Evolutionary conservation across 2,797 vertebrate genomes (phyloP).

Genomic region (Lophius americanus): DNA sequence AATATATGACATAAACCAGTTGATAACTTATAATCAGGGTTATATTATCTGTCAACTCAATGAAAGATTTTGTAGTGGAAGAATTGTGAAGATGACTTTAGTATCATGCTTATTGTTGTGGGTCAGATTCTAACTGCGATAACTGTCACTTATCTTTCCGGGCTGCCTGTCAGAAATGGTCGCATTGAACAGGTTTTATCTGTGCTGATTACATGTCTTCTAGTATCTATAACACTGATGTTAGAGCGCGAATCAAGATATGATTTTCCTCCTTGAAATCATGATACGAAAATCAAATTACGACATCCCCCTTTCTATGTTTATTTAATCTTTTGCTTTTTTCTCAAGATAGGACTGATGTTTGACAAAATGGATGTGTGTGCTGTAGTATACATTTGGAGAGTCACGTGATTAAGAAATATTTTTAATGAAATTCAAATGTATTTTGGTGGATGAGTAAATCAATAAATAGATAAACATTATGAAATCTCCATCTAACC

Average conservation of each 20-base stretch:
- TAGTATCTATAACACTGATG: background rate
- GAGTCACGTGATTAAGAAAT: no score
- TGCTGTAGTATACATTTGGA: background rate
- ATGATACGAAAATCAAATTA: no score
- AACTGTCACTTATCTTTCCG: constrained; percentile 5
- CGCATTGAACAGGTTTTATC: background rate
- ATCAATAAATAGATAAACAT: no score
- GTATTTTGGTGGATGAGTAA: no score
- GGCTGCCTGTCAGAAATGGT: constrained; percentile 2
- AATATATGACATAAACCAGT: no score
- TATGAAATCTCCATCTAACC: no score
- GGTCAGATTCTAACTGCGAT: background rate
- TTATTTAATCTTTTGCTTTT: no score
- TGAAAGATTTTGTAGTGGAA: background rate
- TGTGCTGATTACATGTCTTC: no score
- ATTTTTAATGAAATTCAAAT: no score
- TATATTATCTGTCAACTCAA: no score
- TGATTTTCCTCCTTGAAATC: background rate
- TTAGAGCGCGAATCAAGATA: background rate
- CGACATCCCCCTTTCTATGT: background rate
- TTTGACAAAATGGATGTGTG: background rate
- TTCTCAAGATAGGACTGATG: no score
- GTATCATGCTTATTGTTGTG: background rate
- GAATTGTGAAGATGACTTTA: background rate
- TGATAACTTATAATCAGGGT: no score